Conservation (phyloP, 2,888 invertebrate species). For the Synergus laeviventris region DNA sequence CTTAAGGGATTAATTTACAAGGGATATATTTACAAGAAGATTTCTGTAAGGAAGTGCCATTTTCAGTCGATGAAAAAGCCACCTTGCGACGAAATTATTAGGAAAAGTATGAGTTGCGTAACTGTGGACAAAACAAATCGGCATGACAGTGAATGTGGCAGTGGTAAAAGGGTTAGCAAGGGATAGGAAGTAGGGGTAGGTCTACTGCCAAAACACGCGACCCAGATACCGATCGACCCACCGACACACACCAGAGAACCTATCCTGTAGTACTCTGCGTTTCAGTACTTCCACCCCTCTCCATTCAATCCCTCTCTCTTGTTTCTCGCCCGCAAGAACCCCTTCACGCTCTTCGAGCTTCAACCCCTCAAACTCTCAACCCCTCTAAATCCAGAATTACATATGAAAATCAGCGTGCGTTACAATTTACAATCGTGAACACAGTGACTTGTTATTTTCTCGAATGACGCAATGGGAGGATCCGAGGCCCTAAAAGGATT, state of each 20-base stretch:
- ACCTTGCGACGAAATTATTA: slow-evolving; percentile 8
- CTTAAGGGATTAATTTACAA: no score
- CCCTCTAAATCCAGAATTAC: background rate
- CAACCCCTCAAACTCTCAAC: slow-evolving; percentile 23
- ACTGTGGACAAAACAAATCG: slow-evolving; percentile 30
- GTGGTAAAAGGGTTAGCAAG: slow-evolving; percentile 48
- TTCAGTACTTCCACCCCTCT: slow-evolving; percentile 47
- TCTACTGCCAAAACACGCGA: slow-evolving; percentile 75
- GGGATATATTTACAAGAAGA: no score
- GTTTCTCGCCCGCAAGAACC: slow-evolving; percentile 39
- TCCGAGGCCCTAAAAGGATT: background rate
- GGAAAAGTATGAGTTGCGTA: slow-evolving; percentile 43
- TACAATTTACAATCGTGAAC: background rate
- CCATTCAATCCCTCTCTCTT: slow-evolving; percentile 43
- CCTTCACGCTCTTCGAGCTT: slow-evolving; percentile 36
- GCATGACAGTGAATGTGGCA: slow-evolving; percentile 51
- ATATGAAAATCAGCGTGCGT: background rate
- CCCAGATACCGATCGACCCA: slow-evolving; percentile 76
- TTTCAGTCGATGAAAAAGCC: no score
- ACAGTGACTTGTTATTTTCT: background rate
- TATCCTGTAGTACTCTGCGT: slow-evolving; percentile 48
- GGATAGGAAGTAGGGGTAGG: slow-evolving; percentile 51
- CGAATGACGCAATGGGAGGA: background rate
- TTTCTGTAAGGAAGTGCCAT: no score
- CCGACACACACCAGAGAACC: slow-evolving; percentile 63